Evolutionary conservation across 2,888 invertebrate species (phyloP), one percentile per base, ranked within the genome.

Genomic region (Tiphia femorata): DNA sequence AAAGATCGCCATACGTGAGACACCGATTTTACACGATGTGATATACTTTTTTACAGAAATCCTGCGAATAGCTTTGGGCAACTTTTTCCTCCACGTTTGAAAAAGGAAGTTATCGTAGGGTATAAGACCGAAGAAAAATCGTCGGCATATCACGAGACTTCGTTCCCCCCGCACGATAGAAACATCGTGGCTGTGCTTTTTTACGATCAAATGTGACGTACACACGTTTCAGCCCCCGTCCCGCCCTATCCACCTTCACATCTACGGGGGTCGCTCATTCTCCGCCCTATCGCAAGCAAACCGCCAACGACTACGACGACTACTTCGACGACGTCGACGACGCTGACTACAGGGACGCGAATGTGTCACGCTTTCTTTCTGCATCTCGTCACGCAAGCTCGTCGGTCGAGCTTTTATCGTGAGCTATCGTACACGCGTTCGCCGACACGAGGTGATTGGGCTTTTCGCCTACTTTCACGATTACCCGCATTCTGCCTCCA

Each of bases 331-430:
- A 27, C 23, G 16, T 27, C n/a, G n/a, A n/a, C n/a, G n/a, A n/a
- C n/a, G n/a, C n/a, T n/a, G n/a, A n/a, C n/a, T n/a, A n/a, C n/a
- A n/a, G n/a, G n/a, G 17, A 35, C 23, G 29, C 40, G 25, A 54
- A 47, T 19, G 23, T 29, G 14, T 17, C 12, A 29, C 20, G 21
- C 16, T 35, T 41, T 42, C 21, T 17, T 10, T 12, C 17, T 12
- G 27, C 38, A 35, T 63, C 29, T 44, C 25, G 52, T 63, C 57
- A 63, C 63, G 60, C 54, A 12, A 58, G n/a, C n/a, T n/a, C 17
- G 6, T 10, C 29, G 30, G 7, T 23, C 1, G 12, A 21, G 23
- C 25, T 17, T 40, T n/a, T 57, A 62, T 59, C 59, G 40, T 8
- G 46, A 47, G 38, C 27, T 23, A 23, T 19, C 8, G 50, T 29